Percentiles rank a stretch among this genome's conserved stretches.
Evolutionary conservation across 2,113 vertebrate species (phyloP).

Genomic region (Connochaetes taurinus): DNA sequence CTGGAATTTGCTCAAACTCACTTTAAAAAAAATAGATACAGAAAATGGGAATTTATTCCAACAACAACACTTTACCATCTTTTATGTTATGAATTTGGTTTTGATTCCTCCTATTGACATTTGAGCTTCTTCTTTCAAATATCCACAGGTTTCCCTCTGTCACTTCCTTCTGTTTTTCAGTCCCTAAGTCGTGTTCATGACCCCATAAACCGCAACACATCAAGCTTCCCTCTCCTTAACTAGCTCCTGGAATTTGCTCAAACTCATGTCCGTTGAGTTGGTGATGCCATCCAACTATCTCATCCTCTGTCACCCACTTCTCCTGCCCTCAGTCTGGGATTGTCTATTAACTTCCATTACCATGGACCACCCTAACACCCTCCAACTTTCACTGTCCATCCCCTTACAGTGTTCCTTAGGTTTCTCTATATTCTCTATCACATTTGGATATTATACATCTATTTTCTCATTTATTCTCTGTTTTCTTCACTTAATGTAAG

Average conservation of each 20-base stretch:
- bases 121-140: background rate
- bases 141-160: background rate
- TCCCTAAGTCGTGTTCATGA: background rate
- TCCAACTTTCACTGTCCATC: background rate
- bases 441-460: background rate
- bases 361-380: background rate
- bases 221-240: background rate
- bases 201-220: background rate
- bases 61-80: background rate
- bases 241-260: background rate
- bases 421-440: background rate
- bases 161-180: background rate
- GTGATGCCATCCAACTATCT: background rate
- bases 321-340: background rate
- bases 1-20: background rate
- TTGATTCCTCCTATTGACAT: background rate
- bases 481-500: background rate
- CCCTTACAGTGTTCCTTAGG: background rate
- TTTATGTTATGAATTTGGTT: background rate
- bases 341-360: background rate
- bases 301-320: background rate
- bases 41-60: background rate
- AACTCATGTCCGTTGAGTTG: background rate
- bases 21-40: background rate
- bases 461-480: background rate